Base-by-base conservation (phyloP, 1,140 invertebrate genomes). In the Oscheius sp. region DNA sequence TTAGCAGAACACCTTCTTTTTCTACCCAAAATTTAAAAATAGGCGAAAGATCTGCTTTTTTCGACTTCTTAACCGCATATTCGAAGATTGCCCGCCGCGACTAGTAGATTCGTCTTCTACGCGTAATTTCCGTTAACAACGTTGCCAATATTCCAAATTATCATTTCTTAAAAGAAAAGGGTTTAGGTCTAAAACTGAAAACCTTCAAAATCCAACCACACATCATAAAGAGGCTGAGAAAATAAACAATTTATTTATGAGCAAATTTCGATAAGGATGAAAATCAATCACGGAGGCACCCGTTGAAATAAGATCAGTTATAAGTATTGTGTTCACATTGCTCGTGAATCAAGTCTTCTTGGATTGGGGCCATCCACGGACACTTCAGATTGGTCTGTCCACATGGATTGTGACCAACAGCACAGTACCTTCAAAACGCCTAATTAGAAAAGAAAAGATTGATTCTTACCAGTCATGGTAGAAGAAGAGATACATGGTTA, bases 401-500 rank as follows among this genome's bases (percentile, higher is more conserved):
- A 49, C 82, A 83, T 2, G 82, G 80, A 67, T 81, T 82, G 46
- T 82, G 79, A 23, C 80, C 82, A 66, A 83, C 73, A 18, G 78
- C 69, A 45, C 82, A 83, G 61, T 83, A 83, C 70, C 70, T 73
- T 36, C 3, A 65, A 72, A n/a, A 32, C 2, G 58, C 20, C 23
- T 29, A 13, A 36, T 46, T 31, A 23, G 42, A 34, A 36, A 31
- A 13, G 28, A 32, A 13, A 29, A 13, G 26, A 20, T 3, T 7
- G 20, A 34, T n/a, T 20, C 70, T 36, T 18, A 65, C 82, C 82
- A 83, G 49, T 83, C 79, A 38, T 83, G 82, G 61, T 83, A 84
- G 77, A 83, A 83, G 78, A 83, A 83, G 2, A 83, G 55, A 46
- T 82, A 82, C 75, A 82, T 81, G 1, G 82, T 83, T 26, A 74